These are phyloP conservation scores for Colistium nudipinnis DNA, from an alignment of 2,113 vertebrate species.

Conservation along the genomic window DNA sequence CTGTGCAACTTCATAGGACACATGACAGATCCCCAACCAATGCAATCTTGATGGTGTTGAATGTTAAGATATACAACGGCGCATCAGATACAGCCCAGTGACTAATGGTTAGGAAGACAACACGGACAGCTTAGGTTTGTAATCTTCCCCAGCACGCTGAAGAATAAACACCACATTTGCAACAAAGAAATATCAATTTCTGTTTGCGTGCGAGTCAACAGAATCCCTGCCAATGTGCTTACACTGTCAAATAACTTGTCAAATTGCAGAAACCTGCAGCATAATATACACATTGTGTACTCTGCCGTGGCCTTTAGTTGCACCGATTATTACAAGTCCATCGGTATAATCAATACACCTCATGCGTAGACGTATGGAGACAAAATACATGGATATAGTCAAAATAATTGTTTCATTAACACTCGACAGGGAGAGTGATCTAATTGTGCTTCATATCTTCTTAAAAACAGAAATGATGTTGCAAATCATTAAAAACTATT, in stretches of 20 bases:
- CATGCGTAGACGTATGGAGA: background rate
- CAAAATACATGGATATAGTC: background rate
- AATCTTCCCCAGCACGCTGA: constrained; percentile 46
- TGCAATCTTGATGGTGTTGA: constrained; percentile 58
- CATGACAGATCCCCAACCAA: constrained; percentile 62
- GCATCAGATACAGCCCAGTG: constrained; percentile 55
- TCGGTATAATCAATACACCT: constrained; percentile 11
- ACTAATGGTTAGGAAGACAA: constrained; percentile 58
- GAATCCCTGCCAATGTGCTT: constrained; percentile 19
- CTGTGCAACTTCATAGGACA: constrained; percentile 56
- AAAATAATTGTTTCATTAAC: background rate
- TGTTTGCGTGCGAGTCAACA: constrained; percentile 40
- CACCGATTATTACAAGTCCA: constrained; percentile 1
- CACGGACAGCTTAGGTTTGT: constrained; percentile 55
- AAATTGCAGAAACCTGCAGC: constrained; percentile 23
- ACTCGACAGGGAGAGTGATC: background rate
- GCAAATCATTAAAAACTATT: constrained; percentile 32
- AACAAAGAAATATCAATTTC: constrained; percentile 60
- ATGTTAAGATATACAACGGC: constrained; percentile 53
- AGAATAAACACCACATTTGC: constrained; percentile 53
- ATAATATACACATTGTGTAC: constrained; percentile 4
- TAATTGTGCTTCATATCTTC: constrained; percentile 7
- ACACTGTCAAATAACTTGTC: constrained; percentile 22
- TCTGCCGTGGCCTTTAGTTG: background rate
- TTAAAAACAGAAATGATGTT: constrained; percentile 16